phyloP scores from a whole-genome alignment of 2,113 vertebrate genomes.

The Anguilla rostrata region DNA sequence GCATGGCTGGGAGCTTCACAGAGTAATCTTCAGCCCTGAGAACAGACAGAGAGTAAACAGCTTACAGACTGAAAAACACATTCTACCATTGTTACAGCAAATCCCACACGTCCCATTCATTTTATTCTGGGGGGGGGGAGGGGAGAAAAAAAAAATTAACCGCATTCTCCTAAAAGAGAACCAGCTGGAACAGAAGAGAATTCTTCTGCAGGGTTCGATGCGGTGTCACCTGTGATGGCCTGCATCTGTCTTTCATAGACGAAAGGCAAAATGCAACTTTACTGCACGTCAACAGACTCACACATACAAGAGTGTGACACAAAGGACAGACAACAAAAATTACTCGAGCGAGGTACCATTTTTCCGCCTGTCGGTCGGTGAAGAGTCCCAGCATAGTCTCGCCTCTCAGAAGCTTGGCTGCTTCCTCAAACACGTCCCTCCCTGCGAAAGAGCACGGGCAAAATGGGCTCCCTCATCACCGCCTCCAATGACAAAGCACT shows the following conservation, averaged over 20 bases:
- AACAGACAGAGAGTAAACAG: slow-evolving; percentile 11
- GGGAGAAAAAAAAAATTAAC: background rate
- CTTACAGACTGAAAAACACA: background rate
- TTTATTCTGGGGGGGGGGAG: background rate
- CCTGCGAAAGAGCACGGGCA: slow-evolving; percentile 55
- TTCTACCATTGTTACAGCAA: background rate
- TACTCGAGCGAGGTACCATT: slow-evolving; percentile 55
- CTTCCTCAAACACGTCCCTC: slow-evolving; percentile 70
- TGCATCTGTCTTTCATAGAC: background rate
- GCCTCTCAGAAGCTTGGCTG: slow-evolving; percentile 74
- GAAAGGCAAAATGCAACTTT: background rate
- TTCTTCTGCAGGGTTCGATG: background rate
- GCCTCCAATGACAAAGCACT: background rate
- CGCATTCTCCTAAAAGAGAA: background rate
- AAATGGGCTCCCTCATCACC: background rate
- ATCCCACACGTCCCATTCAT: background rate
- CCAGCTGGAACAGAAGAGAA: background rate
- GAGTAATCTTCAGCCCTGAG: slow-evolving; percentile 73
- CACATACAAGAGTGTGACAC: too few relatives aligned
- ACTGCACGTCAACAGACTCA: too few relatives aligned
- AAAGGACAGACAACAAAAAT: background rate
- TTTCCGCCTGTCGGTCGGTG: slow-evolving; percentile 65
- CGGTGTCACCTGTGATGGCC: too few relatives aligned
- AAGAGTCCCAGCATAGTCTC: slow-evolving; percentile 73
- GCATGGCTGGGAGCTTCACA: slow-evolving; percentile 72